phyloP scores from a whole-genome alignment of 2,797 vertebrate species.

The Danio tinwini region DNA sequence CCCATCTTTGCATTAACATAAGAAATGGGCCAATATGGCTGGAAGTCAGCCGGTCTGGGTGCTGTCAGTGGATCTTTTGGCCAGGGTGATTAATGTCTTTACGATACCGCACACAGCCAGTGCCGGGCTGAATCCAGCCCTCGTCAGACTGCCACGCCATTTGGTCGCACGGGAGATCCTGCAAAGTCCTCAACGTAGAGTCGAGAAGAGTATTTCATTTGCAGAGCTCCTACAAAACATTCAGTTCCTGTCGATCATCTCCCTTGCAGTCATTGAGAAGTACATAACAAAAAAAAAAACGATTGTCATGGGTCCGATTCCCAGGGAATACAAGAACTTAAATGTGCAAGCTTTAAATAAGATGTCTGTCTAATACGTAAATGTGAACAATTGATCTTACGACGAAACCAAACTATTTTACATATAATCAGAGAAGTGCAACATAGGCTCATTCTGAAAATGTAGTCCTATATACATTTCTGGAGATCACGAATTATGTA shows the following conservation, averaged over 20 bases:
- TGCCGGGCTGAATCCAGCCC: constrained; percentile 53
- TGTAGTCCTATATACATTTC: too few species aligned
- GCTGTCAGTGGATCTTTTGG: constrained; percentile 86
- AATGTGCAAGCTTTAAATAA: too few species aligned
- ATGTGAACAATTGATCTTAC: too few species aligned
- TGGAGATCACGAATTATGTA: too few species aligned
- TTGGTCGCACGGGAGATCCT: constrained; percentile 13
- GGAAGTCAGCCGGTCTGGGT: constrained; percentile 75
- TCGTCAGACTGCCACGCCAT: constrained; percentile 22
- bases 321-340: too few species aligned
- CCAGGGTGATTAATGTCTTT: constrained; percentile 91
- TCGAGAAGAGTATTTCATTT: background rate
- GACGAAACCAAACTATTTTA: too few species aligned
- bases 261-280: background rate
- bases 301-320: too few species aligned
- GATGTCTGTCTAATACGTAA: too few species aligned
- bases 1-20: constrained; percentile 83
- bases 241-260: background rate
- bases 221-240: background rate
- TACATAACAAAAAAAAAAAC: background rate
- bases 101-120: constrained; percentile 82
- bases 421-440: too few species aligned
- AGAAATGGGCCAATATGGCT: constrained; percentile 81
- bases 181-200: constrained; percentile 19
- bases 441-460: too few species aligned